A percentile compares a stretch with the other conserved stretches of the same genome.
Evolutionary conservation across 2,113 vertebrate genomes (phyloP).

Genomic region (Phoxinus phoxinus): DNA sequence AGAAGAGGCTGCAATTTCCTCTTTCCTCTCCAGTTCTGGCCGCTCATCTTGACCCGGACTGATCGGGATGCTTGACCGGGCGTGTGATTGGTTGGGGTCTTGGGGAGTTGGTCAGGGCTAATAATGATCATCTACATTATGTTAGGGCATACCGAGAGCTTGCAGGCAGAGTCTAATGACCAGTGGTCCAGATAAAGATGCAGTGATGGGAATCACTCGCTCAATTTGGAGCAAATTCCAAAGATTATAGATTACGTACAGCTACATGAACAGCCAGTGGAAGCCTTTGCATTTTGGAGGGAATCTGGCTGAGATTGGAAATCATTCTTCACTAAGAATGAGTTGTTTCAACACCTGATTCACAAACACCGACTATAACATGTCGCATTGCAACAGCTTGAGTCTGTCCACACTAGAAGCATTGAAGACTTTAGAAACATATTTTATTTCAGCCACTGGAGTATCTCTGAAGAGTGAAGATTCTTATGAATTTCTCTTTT

Average conservation of each 20-base stretch:
- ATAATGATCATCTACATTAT: slow-evolving; percentile 28
- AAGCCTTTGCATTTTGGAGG: background rate
- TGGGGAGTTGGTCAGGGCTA: slow-evolving; percentile 33
- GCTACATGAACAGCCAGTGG: background rate
- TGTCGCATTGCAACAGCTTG: background rate
- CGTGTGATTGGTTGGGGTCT: slow-evolving; percentile 38
- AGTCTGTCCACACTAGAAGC: background rate
- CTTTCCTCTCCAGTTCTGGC: background rate
- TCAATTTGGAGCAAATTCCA: slow-evolving; percentile 1
- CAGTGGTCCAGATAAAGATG: background rate
- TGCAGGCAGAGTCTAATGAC: slow-evolving; percentile 28
- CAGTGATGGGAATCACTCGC: slow-evolving; percentile 25
- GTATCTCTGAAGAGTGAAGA: background rate
- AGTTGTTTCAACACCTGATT: slow-evolving; percentile 13
- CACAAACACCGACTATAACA: background rate
- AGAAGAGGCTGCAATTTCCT: slow-evolving; percentile 21
- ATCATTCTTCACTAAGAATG: background rate
- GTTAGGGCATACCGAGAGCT: slow-evolving; percentile 19
- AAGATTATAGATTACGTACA: background rate
- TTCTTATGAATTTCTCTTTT: background rate
- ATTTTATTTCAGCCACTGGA: background rate
- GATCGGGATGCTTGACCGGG: slow-evolving; percentile 19
- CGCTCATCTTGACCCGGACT: slow-evolving; percentile 8
- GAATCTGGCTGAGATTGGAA: too few relatives aligned
- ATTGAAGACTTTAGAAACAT: background rate